Conservation (phyloP, 2,888 invertebrate genomes). For the Lagria hirta region DNA sequence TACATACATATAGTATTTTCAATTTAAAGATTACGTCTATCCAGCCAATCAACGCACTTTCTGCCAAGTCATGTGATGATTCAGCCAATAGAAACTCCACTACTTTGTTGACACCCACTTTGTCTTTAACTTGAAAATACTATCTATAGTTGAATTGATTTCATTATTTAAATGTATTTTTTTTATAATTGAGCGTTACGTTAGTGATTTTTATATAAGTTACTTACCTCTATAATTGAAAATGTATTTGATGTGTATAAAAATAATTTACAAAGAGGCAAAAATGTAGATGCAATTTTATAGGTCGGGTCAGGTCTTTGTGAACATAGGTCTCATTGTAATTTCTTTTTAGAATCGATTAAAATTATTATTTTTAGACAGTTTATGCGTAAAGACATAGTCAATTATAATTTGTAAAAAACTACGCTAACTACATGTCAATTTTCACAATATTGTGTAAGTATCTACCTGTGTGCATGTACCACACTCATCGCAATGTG, state of each 20-base stretch:
- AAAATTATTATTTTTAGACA: conserved; percentile 33
- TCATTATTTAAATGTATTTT: conserved; percentile 8
- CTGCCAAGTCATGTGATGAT: too few species aligned
- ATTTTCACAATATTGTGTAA: conserved; percentile 34
- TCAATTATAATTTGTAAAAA: conserved; percentile 39
- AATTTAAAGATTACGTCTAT: too few species aligned
- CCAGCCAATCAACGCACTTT: too few species aligned
- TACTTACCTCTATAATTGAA: conserved; percentile 26
- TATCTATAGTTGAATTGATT: conserved; percentile 13
- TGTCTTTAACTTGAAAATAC: conserved; percentile 19
- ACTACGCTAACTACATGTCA: conserved; percentile 37
- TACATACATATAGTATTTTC: too few species aligned
- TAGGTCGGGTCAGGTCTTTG: conserved; percentile 32
- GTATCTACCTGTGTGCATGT: conserved; percentile 24
- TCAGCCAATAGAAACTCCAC: too few species aligned
- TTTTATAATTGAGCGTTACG: conserved; percentile 16
- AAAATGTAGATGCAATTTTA: conserved; percentile 33
- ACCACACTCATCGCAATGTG: conserved; percentile 28
- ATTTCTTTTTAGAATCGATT: conserved; percentile 25
- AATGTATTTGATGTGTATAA: conserved; percentile 38
- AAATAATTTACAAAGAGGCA: conserved; percentile 32
- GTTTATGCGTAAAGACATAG: conserved; percentile 35
- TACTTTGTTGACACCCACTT: too few species aligned
- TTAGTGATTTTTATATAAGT: conserved; percentile 23
- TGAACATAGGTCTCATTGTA: conserved; percentile 22